Evolutionary conservation across 2,113 vertebrate genomes (phyloP), one percentile per base, ranked within the genome.

Genomic region (Lasiurus cinereus): DNA sequence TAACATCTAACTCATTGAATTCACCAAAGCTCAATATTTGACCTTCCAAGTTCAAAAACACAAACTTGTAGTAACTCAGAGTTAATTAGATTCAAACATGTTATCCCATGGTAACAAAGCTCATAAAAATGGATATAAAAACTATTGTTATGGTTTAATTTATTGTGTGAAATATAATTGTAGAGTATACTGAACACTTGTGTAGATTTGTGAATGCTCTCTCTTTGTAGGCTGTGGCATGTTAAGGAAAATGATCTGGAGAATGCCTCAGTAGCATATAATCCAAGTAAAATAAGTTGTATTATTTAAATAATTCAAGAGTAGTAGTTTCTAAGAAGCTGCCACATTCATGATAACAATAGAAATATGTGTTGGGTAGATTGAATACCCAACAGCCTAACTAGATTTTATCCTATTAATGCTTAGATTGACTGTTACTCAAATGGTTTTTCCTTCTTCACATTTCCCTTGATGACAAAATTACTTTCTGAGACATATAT

Each of bases 1-100:
- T 11, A 84, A 2, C 11, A 29, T 62, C 73, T 70, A 93, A 83
- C 76, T 96, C 33, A 79, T 0, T 69, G 54, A 93, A 70, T 93
- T 96, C 74, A 85, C 72, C 7, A 50, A 79, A 87, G 82, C 39
- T 24, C 67, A 84, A 31, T 11, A 48, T 39, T 87, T 90, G 77
- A 76, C 22, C 39, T 94, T 70, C 66, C 14, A 85, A 2, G 3
- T 93, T 95, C 36, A 95, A 80, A 94, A 88, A 88, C 22, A 92
- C 33, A 88, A 59, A 36, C 10, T 29, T 43, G 2, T 22, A 73
- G 36, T 74, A 80, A 88, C 36, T 82, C n/a, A 50, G 13, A 86
- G 46, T 80, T 94, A 90, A 79, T 73, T 83, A 62, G 82, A 89
- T 92, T 91, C 46, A 78, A 43, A 9, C 29, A 36, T 52, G 24